A percentile compares a stretch with the other conserved stretches of the same genome.
phyloP scores from a whole-genome alignment of 2,888 invertebrate species.

The Brenthis hecate region DNA sequence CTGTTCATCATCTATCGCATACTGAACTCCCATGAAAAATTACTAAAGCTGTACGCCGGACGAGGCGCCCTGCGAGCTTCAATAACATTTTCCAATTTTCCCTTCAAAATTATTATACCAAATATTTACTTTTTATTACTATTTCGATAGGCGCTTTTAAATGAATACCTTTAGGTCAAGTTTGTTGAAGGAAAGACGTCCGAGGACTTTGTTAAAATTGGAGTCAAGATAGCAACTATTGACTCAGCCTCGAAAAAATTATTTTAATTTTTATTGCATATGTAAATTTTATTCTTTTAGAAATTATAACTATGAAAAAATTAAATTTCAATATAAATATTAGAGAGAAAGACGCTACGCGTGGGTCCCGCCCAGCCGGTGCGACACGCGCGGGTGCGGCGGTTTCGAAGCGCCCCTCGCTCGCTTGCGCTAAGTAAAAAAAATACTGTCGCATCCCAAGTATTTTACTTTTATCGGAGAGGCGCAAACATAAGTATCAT shows the following conservation, averaged over 20 bases:
- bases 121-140: constrained; percentile 11
- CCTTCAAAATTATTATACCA: constrained; percentile 27
- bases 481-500: constrained; percentile 67
- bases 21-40: constrained; percentile 59
- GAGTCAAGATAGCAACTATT: constrained; percentile 2
- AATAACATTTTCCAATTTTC: constrained; percentile 51
- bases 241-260: constrained; percentile 4
- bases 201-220: constrained; percentile 22
- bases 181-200: not conserved
- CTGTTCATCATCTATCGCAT: constrained; percentile 27
- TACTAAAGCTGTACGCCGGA: constrained; percentile 55
- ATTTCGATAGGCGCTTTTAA: constrained; percentile 23
- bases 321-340: not conserved
- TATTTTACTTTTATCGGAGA: constrained; percentile 55
- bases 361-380: constrained; percentile 62
- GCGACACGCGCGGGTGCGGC: constrained; percentile 56
- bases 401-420: constrained; percentile 60
- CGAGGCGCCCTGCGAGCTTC: constrained; percentile 45
- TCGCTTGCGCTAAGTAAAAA: constrained; percentile 53
- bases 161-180: constrained; percentile 8
- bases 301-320: constrained; percentile 1
- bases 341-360: not conserved
- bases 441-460: constrained; percentile 53
- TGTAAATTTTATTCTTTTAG: not conserved
- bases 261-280: constrained; percentile 22